Evolutionary conservation across 2,113 vertebrate genomes (phyloP), one percentile per base, ranked within the genome.

Genomic region (Malurus elegans): DNA sequence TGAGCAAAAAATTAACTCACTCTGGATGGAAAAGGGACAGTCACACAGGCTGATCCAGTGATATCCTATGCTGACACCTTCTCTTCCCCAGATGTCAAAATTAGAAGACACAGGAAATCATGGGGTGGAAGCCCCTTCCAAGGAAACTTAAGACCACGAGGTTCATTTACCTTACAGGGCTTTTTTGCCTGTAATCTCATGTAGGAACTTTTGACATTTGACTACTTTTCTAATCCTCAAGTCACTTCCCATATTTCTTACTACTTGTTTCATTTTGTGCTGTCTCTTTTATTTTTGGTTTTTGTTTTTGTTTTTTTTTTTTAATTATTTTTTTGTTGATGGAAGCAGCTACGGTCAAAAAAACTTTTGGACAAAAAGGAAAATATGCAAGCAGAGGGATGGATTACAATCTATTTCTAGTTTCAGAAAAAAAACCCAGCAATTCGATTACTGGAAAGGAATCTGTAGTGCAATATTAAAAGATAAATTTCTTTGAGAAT

Each of bases 401-500:
- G 73, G 74, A 75, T 56, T 57, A 32, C 50, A 91, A 87, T 38
- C 45, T 75, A 69, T 60, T 88, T 62, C 67, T 88, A 60, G 56
- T 71, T 93, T 80, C 51, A 64, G 60, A 65, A 50, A 82, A 69
- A 72, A 25, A 3, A 0, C 8, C 6, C 18, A 76, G 66, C 66
- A 80, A 81, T 86, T 91, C 85, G 90, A 91, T 95, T 79, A 87
- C 71, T 28, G 60, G 83, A 92, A 86, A 90, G 47, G 58, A 82
- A 88, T 82, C 58, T 76, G 54, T 76, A 94, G 74, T 70, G 81
- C 80, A 91, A 81, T 95, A 94, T 83, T 92, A 66, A 83, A 95
- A 88, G 75, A 95, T 88, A 88, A 76, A 90, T 93, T 93, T 83
- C 71, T 86, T 86, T 80, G 62, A 73, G 58, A 94, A 94, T 92